phyloP scores from a whole-genome alignment of 2,888 invertebrate genomes.

The Erpobdella octoculata region DNA sequence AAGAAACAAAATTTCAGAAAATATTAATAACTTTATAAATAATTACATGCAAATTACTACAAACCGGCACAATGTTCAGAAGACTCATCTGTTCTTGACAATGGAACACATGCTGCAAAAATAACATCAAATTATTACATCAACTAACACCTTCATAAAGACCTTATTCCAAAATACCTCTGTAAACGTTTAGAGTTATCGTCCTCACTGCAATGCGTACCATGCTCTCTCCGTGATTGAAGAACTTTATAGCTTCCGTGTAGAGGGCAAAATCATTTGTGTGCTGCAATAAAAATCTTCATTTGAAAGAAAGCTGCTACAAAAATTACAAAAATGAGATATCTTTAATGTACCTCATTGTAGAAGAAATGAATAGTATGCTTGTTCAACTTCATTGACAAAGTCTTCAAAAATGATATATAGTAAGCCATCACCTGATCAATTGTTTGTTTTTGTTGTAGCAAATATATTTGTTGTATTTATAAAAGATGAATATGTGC shows the following conservation, averaged over 20 bases:
- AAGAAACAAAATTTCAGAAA: no score
- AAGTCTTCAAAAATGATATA: slow-evolving; percentile 94
- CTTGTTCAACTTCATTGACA: slow-evolving; percentile 90
- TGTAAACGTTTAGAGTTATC: slow-evolving; percentile 88
- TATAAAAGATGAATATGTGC: no score
- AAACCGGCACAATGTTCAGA: background rate
- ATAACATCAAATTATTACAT: background rate
- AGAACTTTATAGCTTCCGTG: slow-evolving; percentile 97
- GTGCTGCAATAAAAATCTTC: slow-evolving; percentile 46
- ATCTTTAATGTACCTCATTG: slow-evolving; percentile 72
- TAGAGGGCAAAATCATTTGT: slow-evolving; percentile 98
- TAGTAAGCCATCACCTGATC: slow-evolving; percentile 94
- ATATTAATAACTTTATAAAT: no score
- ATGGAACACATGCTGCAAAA: slow-evolving; percentile 6
- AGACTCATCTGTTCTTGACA: background rate
- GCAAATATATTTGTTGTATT: no score
- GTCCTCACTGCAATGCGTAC: slow-evolving; percentile 96
- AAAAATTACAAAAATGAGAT: no score
- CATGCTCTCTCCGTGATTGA: slow-evolving; percentile 97
- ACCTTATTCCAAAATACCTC: slow-evolving; percentile 50
- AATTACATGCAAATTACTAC: background rate
- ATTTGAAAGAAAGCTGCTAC: no score
- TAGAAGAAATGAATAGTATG: slow-evolving; percentile 99
- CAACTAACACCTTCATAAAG: background rate
- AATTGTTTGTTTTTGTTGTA: no score